phyloP scores from a whole-genome alignment of 2,113 vertebrate genomes.

The Passer montanus region DNA sequence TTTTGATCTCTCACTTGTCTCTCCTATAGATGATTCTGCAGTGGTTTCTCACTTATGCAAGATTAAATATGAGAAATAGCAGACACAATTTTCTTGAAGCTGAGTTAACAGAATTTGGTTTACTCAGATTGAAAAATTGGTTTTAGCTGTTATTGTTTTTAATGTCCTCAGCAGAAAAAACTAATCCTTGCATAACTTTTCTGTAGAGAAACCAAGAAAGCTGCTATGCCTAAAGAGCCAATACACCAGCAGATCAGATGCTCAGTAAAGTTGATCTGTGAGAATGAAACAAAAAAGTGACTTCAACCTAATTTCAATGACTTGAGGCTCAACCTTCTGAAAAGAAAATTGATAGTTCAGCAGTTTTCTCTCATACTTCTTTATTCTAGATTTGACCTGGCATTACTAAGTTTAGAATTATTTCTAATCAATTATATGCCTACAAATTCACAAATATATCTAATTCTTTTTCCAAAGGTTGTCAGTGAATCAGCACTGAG shows the following conservation, averaged over 20 bases:
- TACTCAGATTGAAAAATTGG: not conserved
- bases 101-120: not conserved
- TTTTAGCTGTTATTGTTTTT: not conserved
- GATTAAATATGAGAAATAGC: not conserved
- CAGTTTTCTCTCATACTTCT: not conserved
- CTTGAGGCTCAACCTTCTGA: not conserved
- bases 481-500: not conserved
- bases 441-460: not conserved
- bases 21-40: not conserved
- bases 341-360: not conserved
- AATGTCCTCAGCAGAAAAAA: not conserved
- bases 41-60: not conserved
- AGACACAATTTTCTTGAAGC: not conserved
- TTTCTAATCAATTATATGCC: not conserved
- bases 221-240: not conserved
- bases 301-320: not conserved
- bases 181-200: not conserved
- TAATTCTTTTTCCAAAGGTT: not conserved
- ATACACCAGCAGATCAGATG: not conserved
- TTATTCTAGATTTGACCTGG: not conserved
- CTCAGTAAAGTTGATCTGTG: not conserved
- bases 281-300: not conserved
- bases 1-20: not conserved
- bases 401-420: not conserved
- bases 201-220: not conserved